Evolutionary conservation across 2,113 vertebrate genomes (phyloP).

Genomic region (Lophius piscatorius): DNA sequence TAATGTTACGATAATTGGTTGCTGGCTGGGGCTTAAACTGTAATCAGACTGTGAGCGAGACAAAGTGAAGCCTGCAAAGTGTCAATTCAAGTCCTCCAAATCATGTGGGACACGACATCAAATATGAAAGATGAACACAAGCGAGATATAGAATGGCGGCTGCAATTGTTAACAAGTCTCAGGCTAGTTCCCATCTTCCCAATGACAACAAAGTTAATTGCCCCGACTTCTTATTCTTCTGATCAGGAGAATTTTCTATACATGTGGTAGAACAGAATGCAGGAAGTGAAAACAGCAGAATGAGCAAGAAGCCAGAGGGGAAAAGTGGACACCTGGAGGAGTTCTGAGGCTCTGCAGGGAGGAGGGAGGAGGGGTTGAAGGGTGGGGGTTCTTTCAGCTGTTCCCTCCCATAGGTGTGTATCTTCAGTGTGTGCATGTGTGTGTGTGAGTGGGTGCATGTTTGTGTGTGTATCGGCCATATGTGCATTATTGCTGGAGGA

Average conservation of each 20-base stretch:
- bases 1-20: too few species aligned
- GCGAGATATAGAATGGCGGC: too few species aligned
- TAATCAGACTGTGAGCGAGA: too few species aligned
- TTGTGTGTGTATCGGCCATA: conserved; percentile 58
- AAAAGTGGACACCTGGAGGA: conserved; percentile 74
- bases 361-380: conserved; percentile 38
- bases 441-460: conserved; percentile 29
- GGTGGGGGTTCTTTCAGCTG: conserved; percentile 72
- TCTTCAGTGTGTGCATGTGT: conserved; percentile 29
- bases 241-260: conserved; percentile 20
- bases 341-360: conserved; percentile 61
- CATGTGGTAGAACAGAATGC: not conserved
- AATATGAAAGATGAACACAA: too few species aligned
- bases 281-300: not conserved
- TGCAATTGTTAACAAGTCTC: too few species aligned
- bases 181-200: too few species aligned
- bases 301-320: conserved; percentile 31
- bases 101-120: too few species aligned
- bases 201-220: too few species aligned
- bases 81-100: too few species aligned
- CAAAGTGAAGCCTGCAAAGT: too few species aligned
- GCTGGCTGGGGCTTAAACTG: too few species aligned
- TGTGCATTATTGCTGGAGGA: conserved; percentile 76
- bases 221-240: not conserved
- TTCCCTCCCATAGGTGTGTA: conserved; percentile 52